phyloP scores from a whole-genome alignment of 2,797 vertebrate species.

The Sarcoramphus papa region DNA sequence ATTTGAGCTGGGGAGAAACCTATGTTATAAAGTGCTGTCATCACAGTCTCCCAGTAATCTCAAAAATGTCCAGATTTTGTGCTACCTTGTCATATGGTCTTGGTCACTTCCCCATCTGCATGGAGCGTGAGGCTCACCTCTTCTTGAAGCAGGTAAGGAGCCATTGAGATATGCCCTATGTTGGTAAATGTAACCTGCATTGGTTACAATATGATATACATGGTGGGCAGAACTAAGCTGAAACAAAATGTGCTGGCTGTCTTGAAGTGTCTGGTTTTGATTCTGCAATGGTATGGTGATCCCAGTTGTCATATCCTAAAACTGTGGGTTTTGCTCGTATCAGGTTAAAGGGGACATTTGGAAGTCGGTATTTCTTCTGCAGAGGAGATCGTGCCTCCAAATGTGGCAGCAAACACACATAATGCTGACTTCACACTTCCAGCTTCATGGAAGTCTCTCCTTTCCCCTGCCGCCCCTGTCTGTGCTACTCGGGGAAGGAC shows the following conservation, averaged over 20 bases:
- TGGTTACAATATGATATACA: not conserved
- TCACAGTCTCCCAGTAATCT: not conserved
- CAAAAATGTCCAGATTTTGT: not conserved
- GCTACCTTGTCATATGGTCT: not conserved
- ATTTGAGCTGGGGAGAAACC: not conserved
- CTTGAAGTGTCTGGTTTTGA: not conserved
- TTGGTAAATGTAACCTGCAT: not conserved
- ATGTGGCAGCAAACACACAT: not conserved
- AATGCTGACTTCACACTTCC: not conserved
- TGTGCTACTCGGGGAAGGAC: not conserved
- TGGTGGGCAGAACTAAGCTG: not conserved
- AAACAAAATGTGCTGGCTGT: not conserved
- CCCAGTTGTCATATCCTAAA: not conserved
- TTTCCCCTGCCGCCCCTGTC: not conserved
- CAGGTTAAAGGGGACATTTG: not conserved
- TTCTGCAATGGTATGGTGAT: not conserved
- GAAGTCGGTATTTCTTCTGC: not conserved
- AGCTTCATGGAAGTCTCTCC: not conserved
- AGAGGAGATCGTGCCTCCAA: rapidly evolving
- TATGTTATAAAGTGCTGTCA: not conserved
- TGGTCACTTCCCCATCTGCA: not conserved
- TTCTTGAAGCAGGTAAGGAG: not conserved
- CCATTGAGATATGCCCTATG: not conserved
- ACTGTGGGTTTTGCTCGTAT: not conserved
- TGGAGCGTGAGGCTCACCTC: too few relatives aligned